Base-by-base conservation (phyloP, 2,113 vertebrate species). In the Holacanthus passer region DNA sequence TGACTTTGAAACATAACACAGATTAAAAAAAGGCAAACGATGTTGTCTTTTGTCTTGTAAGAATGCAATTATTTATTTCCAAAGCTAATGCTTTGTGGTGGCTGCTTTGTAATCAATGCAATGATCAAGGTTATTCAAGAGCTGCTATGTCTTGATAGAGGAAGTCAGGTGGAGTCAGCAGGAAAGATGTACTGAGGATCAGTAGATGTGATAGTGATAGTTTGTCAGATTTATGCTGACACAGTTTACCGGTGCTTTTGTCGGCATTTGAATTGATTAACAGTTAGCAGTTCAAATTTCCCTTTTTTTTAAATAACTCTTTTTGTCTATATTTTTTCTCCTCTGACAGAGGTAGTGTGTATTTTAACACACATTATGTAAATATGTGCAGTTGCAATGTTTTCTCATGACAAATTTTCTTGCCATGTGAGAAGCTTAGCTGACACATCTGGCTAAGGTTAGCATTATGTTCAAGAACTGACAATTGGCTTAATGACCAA, bases 191-290 rank as follows among this genome's bases (percentile, higher is more conserved):
- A 17, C 4, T 22, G 41, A 77, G 45, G 45, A 24, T 73, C 66
- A 79, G 71, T 22, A 13, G 50, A 62, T 62, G n/a, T 66, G 73
- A 60, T 43, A 35, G 67, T 50, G 35, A 24, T n/a, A 19, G 17
- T 83, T 71, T 39, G 65, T 80, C 50, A 52, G 64, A 37, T 45
- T 29, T 55, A 39, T 19, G 19, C 35, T 62, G 62, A 50, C 53
- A 47, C 27, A 53, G 73, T 67, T 80, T 67, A 29, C 32, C 32
- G 22, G 45, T 27, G 55, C 45, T 41, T 39, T 20, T 39, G 27
- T 19, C 22, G 13, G 43, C 73, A 63, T 67, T 73, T 63, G 53
- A 81, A 79, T 68, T 55, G 19, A 84, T 79, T 31, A 48, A 73
- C 37, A 62, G 43, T 77, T 5, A 0, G 7, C 76, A 6, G 29